Percentiles rank a stretch among this genome's conserved stretches.
phyloP scores from a whole-genome alignment of 2,888 invertebrate species.

The Drosophila paucipuncta region DNA sequence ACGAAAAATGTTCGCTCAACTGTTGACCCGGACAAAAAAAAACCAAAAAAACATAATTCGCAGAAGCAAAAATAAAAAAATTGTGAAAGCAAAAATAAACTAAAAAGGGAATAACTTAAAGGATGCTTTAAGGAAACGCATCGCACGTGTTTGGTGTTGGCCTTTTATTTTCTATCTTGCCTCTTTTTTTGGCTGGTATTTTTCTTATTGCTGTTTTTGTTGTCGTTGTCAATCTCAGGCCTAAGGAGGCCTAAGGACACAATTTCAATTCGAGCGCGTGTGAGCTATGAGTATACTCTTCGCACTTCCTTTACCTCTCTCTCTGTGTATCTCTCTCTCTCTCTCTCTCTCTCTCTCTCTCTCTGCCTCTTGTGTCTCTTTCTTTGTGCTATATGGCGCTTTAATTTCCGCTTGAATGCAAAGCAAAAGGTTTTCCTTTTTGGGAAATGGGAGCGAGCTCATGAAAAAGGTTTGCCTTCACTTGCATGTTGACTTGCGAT shows the following conservation, averaged over 20 bases:
- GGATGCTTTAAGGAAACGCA: constrained; percentile 49
- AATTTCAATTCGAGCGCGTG: constrained; percentile 65
- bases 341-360: constrained; percentile 5
- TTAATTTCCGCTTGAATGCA: constrained; percentile 81
- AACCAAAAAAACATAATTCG: constrained; percentile 14
- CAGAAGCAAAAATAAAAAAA: constrained; percentile 1
- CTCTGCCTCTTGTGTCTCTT: not conserved
- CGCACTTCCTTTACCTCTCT: constrained; percentile 8
- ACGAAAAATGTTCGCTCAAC: constrained; percentile 63
- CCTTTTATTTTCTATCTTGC: constrained; percentile 12
- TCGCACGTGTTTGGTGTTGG: constrained; percentile 38
- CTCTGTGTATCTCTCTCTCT: not conserved
- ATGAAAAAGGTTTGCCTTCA: constrained; percentile 55
- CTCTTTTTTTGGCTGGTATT: not conserved
- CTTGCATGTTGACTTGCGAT: constrained; percentile 69
- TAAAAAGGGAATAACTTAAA: constrained; percentile 25
- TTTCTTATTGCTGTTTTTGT: constrained; percentile 11
- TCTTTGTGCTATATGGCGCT: constrained; percentile 42
- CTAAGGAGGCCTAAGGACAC: constrained; percentile 66
- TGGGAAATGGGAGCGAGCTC: not conserved
- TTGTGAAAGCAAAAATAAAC: constrained; percentile 13
- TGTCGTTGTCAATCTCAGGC: constrained; percentile 59
- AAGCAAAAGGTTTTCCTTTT: constrained; percentile 69
- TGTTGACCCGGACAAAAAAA: constrained; percentile 58
- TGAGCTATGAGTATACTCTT: constrained; percentile 38